Evolutionary conservation across 92 coral and sea anemone genomes (phyloP).

Genomic region (Actinostola sp.): DNA sequence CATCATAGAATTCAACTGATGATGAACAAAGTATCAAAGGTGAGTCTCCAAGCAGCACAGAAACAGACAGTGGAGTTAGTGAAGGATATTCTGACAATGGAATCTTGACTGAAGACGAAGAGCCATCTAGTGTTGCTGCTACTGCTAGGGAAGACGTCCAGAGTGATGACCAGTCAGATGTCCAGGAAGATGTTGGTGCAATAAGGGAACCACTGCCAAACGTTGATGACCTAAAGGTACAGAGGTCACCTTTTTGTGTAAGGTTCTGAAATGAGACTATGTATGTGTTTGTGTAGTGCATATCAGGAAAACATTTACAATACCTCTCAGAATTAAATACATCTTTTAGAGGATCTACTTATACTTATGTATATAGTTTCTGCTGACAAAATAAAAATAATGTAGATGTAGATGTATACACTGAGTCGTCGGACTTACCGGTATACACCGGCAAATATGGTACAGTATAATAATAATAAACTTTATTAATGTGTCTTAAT

Average conservation of each 20-base stretch:
- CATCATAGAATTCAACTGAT: constrained; percentile 38
- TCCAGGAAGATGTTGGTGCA: constrained; percentile 47
- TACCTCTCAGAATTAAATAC: no score
- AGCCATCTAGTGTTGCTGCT: constrained; percentile 14
- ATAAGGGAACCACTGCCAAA: constrained; percentile 8
- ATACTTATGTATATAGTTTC: no score
- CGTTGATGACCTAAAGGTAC: constrained; percentile 19
- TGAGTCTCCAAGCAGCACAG: constrained; percentile 91
- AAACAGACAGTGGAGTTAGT: constrained; percentile 98
- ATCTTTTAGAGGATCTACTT: no score
- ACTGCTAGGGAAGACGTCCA: constrained; percentile 15
- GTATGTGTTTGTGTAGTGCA: no score
- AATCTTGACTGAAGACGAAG: constrained; percentile 83
- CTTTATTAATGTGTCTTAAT: no score
- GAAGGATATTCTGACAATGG: constrained; percentile 93
- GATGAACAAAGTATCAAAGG: constrained; percentile 80
- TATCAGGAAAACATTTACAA: no score
- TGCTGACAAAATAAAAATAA: no score
- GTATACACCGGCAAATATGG: no score
- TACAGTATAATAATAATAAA: no score
- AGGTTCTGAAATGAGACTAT: no score
- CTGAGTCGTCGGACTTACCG: no score
- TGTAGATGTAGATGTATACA: no score
- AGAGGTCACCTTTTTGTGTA: not conserved
- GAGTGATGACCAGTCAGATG: constrained; percentile 42